Evolutionary conservation across 2,888 invertebrate species (phyloP).

Genomic region (Drosophila diplacantha): DNA sequence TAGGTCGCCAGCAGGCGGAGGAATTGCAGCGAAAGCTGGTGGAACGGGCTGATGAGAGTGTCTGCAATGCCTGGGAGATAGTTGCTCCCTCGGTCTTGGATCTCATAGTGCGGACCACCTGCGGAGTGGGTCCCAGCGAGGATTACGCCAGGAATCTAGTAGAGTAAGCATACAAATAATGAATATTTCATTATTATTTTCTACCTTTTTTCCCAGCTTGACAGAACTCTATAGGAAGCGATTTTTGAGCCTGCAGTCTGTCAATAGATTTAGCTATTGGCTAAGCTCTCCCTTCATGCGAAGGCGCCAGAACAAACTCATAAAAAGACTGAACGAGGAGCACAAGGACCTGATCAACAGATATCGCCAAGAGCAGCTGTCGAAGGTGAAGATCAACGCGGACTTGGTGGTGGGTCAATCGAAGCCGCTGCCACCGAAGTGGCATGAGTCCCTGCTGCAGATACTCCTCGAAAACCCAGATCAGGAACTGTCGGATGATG

Average conservation of each 20-base stretch:
- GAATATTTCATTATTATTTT: background rate
- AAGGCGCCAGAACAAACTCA: slow-evolving; percentile 43
- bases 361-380: background rate
- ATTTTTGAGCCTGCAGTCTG: slow-evolving; percentile 47
- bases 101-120: slow-evolving; percentile 42
- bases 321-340: slow-evolving; percentile 42
- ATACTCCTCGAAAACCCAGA: slow-evolving; percentile 31
- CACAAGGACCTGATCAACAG: slow-evolving; percentile 38
- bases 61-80: slow-evolving; percentile 46
- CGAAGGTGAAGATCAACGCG: background rate
- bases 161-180: slow-evolving; percentile 31
- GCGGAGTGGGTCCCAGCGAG: slow-evolving; percentile 44
- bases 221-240: slow-evolving; percentile 52
- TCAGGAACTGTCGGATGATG: slow-evolving; percentile 26
- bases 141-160: slow-evolving; percentile 37
- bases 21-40: slow-evolving; percentile 23
- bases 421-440: slow-evolving; percentile 6
- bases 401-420: slow-evolving; percentile 25
- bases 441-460: slow-evolving; percentile 47
- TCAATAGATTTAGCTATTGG: slow-evolving; percentile 47
- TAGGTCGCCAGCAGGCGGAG: slow-evolving; percentile 36
- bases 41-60: slow-evolving; percentile 10
- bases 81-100: slow-evolving; percentile 40
- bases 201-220: slow-evolving; percentile 19
- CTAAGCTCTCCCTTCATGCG: slow-evolving; percentile 40